These are phyloP conservation scores for Leguminivora glycinivorella DNA, from an alignment of 1,140 invertebrate species.

Conservation along the genomic window DNA sequence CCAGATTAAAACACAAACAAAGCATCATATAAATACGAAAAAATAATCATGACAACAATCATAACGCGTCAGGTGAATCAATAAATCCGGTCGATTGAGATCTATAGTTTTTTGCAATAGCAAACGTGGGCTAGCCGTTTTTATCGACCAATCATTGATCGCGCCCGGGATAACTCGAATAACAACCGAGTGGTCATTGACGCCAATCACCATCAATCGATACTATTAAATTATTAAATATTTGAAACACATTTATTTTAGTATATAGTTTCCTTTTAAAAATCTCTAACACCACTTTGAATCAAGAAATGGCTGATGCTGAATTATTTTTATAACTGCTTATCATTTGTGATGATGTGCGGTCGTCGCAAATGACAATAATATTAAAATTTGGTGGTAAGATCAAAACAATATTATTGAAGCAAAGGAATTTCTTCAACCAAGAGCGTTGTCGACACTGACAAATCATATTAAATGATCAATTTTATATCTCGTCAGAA, in stretches of 20 bases:
- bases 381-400: neutral
- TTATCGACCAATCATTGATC: constrained; percentile 1
- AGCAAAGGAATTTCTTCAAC: no score
- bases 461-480: no score
- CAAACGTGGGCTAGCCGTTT: neutral
- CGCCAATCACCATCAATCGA: constrained; percentile 25
- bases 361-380: neutral
- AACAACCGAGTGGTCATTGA: constrained; percentile 23
- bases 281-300: neutral
- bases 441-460: no score
- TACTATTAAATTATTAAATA: constrained; percentile 1
- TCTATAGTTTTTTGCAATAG: constrained; percentile 5
- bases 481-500: no score
- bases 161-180: constrained; percentile 19
- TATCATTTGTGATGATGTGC: no score
- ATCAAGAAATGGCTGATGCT: neutral
- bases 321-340: neutral
- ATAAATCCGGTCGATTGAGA: constrained; percentile 10
- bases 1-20: no score
- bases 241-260: neutral
- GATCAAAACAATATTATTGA: no score
- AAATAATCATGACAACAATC: neutral
- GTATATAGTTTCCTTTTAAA: neutral
- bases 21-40: neutral
- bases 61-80: neutral